Evolutionary conservation across 2,113 vertebrate species (phyloP), one percentile per base, ranked within the genome.

Genomic region (Euleptes europaea): DNA sequence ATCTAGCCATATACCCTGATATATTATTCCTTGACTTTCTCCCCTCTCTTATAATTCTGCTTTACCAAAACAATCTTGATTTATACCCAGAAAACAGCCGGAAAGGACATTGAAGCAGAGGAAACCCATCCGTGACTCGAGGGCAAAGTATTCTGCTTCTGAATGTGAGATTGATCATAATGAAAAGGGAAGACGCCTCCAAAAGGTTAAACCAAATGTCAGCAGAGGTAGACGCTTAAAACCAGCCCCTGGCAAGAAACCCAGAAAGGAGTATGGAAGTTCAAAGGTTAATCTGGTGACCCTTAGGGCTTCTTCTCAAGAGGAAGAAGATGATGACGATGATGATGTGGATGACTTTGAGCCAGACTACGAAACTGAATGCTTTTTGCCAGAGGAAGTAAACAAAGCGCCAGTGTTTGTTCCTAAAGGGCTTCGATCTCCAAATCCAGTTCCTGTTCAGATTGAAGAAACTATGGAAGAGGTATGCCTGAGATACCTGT

Each of bases 391-490:
- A 0, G 96, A 97, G 49, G 95, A 97, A 92, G 95, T 98, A 90
- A 96, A 96, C 94, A 95, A 96, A 90, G 96, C 97, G 51, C 96
- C 97, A 51, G 97, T 92, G 0, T 99, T 99, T 93, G 96, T 99
- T 81, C 98, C 98, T 21, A 83, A 96, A 77, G 95, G 97, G 84
- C 96, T 99, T 78, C 96, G 97, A 77, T 97, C 97, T 77, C 96
- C 96, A 42, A 95, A 92, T 33, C 93, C 95, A 47, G 44, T 97
- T 88, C 85, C 96, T 75, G 51, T 96, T 86, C 97, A 97, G 85
- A 97, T 98, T 86, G 97, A 98, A 77, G 98, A 98, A 94, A 97
- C 97, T 0, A 94, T 98, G 97, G 98, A 98, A 91, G 98, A 99
- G 98, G 98, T 99, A 95, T 67, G 26, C 17, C 47, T 42, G 15